These are phyloP conservation scores for Echeneis naucrates DNA, from an alignment of 2,797 vertebrate genomes.

Conservation along the genomic window DNA sequence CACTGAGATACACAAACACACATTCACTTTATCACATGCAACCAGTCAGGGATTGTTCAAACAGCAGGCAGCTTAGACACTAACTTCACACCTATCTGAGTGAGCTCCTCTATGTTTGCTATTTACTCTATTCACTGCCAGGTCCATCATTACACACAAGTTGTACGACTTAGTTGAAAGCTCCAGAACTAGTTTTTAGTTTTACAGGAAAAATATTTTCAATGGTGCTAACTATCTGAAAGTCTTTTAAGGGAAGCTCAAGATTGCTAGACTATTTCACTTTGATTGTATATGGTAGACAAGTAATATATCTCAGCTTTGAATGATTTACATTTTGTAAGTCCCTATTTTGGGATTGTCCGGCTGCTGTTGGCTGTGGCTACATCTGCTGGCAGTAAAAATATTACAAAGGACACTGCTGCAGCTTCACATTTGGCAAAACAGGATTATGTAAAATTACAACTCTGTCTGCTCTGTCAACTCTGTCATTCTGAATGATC, in stretches of 20 bases:
- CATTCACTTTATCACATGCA: slow-evolving; percentile 30
- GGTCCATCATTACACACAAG: not conserved
- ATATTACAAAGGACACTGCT: too few species aligned
- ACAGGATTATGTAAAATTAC: too few species aligned
- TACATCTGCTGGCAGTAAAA: too few species aligned
- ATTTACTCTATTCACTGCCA: not conserved
- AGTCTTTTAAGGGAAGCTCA: not conserved
- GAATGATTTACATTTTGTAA: too few species aligned
- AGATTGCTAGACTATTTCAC: not conserved
- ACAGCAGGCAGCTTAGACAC: not conserved
- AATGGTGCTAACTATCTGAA: not conserved
- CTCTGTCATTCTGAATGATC: too few species aligned
- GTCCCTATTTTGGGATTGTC: too few species aligned
- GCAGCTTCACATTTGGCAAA: too few species aligned
- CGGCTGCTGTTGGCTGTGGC: too few species aligned
- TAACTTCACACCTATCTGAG: slow-evolving; percentile 9
- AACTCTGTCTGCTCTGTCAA: too few species aligned
- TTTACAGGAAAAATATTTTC: not conserved
- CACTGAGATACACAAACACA: slow-evolving; percentile 35
- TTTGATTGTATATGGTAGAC: too few species aligned
- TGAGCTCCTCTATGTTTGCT: not conserved
- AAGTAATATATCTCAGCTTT: too few species aligned
- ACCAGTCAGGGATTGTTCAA: not conserved
- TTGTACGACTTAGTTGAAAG: not conserved
- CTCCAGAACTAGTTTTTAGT: not conserved